phyloP scores from a whole-genome alignment of 2,888 invertebrate species.

The Apotomis turbidana region DNA sequence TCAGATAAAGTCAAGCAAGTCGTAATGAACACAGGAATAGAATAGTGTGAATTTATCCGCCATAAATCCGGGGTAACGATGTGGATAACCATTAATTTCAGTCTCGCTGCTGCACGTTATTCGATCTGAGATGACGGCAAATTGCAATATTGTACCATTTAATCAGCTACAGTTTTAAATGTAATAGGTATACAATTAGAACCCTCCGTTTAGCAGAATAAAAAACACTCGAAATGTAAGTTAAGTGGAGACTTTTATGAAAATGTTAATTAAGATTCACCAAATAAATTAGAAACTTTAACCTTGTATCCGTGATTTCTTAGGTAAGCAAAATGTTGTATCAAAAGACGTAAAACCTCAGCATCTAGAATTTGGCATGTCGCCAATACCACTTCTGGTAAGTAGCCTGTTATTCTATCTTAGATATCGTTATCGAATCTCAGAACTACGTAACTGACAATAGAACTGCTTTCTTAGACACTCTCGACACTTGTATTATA shows the following conservation, averaged over 20 bases:
- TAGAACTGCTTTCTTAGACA: constrained; percentile 22
- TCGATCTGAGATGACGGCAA: constrained; percentile 6
- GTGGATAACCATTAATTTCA: constrained; percentile 36
- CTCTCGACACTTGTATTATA: constrained; percentile 10
- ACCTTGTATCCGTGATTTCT: constrained; percentile 14
- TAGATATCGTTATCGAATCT: constrained; percentile 34
- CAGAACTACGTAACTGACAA: constrained; percentile 17
- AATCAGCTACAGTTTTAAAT: not conserved
- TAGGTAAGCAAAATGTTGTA: constrained; percentile 32
- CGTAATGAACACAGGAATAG: constrained; percentile 29
- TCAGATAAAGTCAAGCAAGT: constrained; percentile 17
- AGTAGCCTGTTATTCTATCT: constrained; percentile 38
- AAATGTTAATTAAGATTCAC: not conserved
- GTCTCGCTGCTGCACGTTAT: constrained; percentile 25
- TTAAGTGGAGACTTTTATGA: not conserved
- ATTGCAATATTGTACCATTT: constrained; percentile 3
- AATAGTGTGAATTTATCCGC: constrained; percentile 27
- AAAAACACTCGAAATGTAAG: no score
- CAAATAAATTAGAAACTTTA: not conserved
- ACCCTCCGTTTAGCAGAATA: not conserved
- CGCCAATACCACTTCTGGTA: constrained; percentile 38
- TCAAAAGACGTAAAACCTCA: constrained; percentile 28
- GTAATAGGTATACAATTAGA: not conserved
- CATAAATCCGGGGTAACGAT: constrained; percentile 30
- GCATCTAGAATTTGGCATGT: constrained; percentile 29